Base-by-base conservation (phyloP, 2,113 vertebrate species). In the Acrocephalus kingi region DNA sequence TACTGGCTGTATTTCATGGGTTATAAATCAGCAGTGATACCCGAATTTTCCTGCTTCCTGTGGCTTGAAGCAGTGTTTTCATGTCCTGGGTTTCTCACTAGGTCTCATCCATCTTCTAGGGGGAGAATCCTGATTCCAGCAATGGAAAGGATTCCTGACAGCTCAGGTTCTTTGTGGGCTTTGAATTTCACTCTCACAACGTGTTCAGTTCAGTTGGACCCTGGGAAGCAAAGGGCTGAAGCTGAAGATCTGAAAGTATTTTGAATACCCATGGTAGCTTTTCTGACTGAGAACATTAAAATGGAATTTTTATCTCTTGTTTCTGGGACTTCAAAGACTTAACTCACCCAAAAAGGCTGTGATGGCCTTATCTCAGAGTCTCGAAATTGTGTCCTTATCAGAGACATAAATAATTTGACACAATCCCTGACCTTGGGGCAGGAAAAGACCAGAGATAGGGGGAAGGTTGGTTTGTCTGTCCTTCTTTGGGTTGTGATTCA, bases 351-450 rank as follows among this genome's bases (percentile, higher is more conserved):
- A 62, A 61, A 86, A 72, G 43, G 46, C n/a, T 67, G 68, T 30
- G 48, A 67, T 6, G 21, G 59, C 54, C 39, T 95, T 96, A 84
- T 94, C 86, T 95, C 24, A 56, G 64, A 72, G 74, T 61, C 49
- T 46, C 84, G 83, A 89, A 80, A 87, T 39, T 62, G 67, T 90
- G 63, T 77, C 71, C 89, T 75, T 80, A 82, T 89, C 84, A 93
- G 93, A 94, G 64, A 67, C 88, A 61, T 86, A 97, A 97, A 87
- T 89, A 84, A 92, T 93, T 63, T 87, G 85, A 61, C 81, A 61
- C 14, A 78, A 48, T 49, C 82, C 37, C 66, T 94, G 83, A 83
- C 94, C 85, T 94, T 94, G 85, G 68, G 58, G 66, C 77, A 78
- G 83, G 46, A 61, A 59, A 52, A 90, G 55, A 59, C 43, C 67